Percentiles rank a stretch among this genome's conserved stretches.
Conservation (phyloP, 2,113 vertebrate genomes). For the Gymnogyps californianus region DNA sequence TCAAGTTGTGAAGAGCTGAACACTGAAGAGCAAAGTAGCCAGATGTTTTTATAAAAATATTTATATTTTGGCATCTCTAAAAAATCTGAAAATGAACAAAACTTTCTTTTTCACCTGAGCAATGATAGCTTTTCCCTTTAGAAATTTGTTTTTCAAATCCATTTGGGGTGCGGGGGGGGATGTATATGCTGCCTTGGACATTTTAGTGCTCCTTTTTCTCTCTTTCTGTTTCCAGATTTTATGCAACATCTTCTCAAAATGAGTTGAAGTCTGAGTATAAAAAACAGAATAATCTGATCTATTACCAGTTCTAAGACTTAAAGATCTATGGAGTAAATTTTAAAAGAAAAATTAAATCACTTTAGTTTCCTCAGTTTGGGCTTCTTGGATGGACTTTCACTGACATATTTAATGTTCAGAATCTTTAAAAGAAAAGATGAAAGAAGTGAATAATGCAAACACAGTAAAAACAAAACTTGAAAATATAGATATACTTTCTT, state of each 20-base stretch:
- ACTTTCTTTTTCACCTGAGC: neutral
- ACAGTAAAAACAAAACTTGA: neutral
- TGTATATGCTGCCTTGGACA: neutral
- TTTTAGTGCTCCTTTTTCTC: neutral
- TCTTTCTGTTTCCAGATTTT: neutral
- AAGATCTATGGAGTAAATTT: neutral
- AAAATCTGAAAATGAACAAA: neutral
- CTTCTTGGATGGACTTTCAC: neutral
- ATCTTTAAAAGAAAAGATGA: neutral
- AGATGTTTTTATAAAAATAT: neutral
- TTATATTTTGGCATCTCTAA: neutral
- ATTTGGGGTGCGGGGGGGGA: fast-evolving
- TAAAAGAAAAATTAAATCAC: neutral
- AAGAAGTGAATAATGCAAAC: neutral
- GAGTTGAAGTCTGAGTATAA: neutral
- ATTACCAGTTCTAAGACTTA: neutral
- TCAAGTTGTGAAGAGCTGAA: neutral
- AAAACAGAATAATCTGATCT: neutral
- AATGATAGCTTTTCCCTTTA: neutral
- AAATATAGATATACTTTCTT: neutral
- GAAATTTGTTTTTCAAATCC: neutral
- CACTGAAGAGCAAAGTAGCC: neutral
- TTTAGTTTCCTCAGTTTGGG: neutral
- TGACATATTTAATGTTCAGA: neutral
- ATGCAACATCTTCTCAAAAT: neutral